Percentiles rank a stretch among this genome's conserved stretches.
These are phyloP conservation scores for Salarias fasciatus DNA, from an alignment of 2,797 vertebrate genomes.

Conservation along the genomic window DNA sequence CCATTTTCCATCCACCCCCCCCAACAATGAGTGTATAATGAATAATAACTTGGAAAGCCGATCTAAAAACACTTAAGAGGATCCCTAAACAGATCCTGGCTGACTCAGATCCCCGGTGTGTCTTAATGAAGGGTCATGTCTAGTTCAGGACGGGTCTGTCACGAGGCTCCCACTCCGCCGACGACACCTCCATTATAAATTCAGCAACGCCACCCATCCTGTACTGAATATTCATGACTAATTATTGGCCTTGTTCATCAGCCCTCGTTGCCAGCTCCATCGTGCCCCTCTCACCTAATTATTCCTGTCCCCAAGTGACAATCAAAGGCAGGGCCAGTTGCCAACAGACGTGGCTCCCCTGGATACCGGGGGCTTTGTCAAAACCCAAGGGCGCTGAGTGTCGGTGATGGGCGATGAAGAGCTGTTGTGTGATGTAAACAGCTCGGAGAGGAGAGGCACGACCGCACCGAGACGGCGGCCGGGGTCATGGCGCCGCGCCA, in stretches of 20 bases:
- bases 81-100: constrained; percentile 4
- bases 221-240: constrained; percentile 84
- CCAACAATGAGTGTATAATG: constrained; percentile 5
- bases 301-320: constrained; percentile 71
- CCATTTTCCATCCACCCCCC: background rate
- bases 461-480: constrained; percentile 14
- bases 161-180: constrained; percentile 44
- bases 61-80: constrained; percentile 28
- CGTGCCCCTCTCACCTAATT: constrained; percentile 76
- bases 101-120: constrained; percentile 6
- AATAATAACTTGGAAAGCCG: constrained; percentile 25
- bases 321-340: constrained; percentile 67
- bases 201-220: constrained; percentile 49
- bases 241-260: constrained; percentile 69
- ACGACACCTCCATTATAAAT: constrained; percentile 61
- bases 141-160: constrained; percentile 52
- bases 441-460: constrained; percentile 26
- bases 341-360: constrained; percentile 52
- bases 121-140: constrained; percentile 61
- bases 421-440: constrained; percentile 57
- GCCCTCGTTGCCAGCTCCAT: constrained; percentile 60
- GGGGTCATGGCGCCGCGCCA: constrained; percentile 30
- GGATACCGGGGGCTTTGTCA: constrained; percentile 60
- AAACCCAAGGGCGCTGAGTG: constrained; percentile 44
- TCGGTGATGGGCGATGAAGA: constrained; percentile 39